Base-by-base conservation (phyloP, 2,113 vertebrate species). In the Scalopus aquaticus region DNA sequence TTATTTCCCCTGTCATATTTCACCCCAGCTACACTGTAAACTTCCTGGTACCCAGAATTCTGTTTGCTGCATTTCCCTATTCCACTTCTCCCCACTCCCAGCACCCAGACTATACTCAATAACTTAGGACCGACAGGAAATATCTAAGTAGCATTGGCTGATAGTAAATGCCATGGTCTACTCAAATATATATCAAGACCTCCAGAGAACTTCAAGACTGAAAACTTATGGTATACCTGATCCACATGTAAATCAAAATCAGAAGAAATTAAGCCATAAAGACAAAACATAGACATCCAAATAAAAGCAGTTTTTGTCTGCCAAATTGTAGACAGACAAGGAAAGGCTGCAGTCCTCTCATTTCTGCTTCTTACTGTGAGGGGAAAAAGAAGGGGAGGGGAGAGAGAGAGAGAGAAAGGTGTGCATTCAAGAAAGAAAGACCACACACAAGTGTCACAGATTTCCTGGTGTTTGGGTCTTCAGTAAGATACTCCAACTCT, bases 111-210 rank as follows among this genome's bases (percentile, higher is more conserved):
- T 72, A 11, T 60, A 73, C 10, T 51, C 42, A 77, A 60, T 90
- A 87, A 90, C 19, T 72, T 72, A 65, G 35, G 26, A 2, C 28
- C 85, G 20, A 51, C 65, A 90, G 13, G 39, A 94, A 87, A 90
- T 62, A 35, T 9, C 8, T 51, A 73, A 78, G 26, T 58, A 69
- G 30, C 5, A 56, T 20, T 95, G 77, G 42, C 67, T 70, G 35
- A 44, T n/a, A 44, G 26, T 22, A 95, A 95, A 80, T 80, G 88
- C 28, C 12, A 37, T 93, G 51, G 69, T 92, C 32, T 7, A 90
- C 56, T 88, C 62, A 88, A 92, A 46, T 72, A 85, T 51, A 95
- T 22, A 90, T 12, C 64, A 86, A 94, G 74, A 83, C 37, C 5
- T 78, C 35, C 78, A 89, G 37, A 87, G 35, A 88, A 1, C 8